Base-by-base conservation (phyloP, 2,113 vertebrate species). In the Natator depressus region DNA sequence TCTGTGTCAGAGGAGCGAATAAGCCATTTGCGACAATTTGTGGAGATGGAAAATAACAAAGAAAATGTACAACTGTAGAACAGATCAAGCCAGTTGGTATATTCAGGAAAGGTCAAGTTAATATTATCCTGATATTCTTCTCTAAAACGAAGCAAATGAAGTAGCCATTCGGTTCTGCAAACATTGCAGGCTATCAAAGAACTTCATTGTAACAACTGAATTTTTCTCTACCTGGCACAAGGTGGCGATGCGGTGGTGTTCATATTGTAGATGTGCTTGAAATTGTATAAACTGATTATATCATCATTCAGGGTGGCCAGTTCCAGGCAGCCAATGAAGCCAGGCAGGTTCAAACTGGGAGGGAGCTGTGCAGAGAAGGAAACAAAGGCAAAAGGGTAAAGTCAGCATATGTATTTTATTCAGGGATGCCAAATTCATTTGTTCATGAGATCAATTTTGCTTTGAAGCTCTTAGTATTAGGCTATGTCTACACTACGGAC, bases 201-300 rank as follows among this genome's bases (percentile, higher is more conserved):
- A 17, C 10, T 22, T 12, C 14, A 81, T 35, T 24, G 54, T 1
- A 62, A 49, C 5, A 4, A 9, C 2, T 38, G 46, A 89, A 89
- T 5, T 83, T 84, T 91, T 76, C 51, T 95, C 94, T 98, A 99
- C 99, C 99, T 98, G 96, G 99, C 98, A 97, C 99, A 99, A 57
- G 99, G 99, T 87, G 98, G 89, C 31, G 98, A 98, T 79, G 97
- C 93, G 38, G 94, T 87, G 22, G 99, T 97, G 94, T 99, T 97
- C 94, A 99, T 98, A 85, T 98, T 98, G 84, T 99, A 98, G 91
- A 98, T 98, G 47, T 98, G 95, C 97, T 98, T 99, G 96, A 99
- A 99, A 95, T 99, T 99, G 98, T 99, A 99, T 6, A 99, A 98
- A 92, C 99, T 99, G 98, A 99, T 98, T 51, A 99, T 98, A 3